Evolutionary conservation across 2,797 vertebrate species (phyloP).

Genomic region (Xiphorhynchus erythropygius): DNA sequence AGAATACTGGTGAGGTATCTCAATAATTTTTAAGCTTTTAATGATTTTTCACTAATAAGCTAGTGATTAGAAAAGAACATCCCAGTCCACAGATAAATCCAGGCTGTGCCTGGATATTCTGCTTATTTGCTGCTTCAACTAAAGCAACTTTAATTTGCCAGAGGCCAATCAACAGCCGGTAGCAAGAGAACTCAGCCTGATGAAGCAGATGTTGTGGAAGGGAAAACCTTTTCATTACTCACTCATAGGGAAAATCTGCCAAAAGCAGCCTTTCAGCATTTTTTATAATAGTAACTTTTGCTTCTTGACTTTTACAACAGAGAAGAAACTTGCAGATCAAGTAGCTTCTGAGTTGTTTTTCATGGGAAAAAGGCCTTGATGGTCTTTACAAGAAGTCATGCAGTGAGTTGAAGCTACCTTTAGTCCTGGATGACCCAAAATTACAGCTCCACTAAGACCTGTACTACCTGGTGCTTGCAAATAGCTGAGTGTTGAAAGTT

Average conservation of each 20-base stretch:
- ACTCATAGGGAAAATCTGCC: conserved; percentile 1
- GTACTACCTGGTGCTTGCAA: neutral
- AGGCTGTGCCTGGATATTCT: neutral
- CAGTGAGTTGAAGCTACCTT: neutral
- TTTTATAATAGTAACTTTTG: neutral
- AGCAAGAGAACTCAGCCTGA: neutral
- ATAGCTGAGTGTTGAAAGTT: neutral
- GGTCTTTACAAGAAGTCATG: neutral
- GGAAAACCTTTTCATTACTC: conserved; percentile 29
- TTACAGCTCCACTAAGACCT: neutral
- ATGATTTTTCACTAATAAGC: conserved; percentile 58
- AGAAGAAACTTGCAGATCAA: neutral
- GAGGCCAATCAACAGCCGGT: neutral
- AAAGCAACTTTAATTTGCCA: conserved; percentile 21
- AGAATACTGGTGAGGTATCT: conserved; percentile 19
- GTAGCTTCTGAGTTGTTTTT: neutral
- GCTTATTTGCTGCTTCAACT: conserved; percentile 8
- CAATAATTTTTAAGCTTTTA: conserved; percentile 40
- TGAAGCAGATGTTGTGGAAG: conserved; percentile 30
- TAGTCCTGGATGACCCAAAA: neutral
- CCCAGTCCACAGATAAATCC: neutral
- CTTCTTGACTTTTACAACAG: neutral
- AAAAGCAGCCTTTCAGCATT: conserved; percentile 7
- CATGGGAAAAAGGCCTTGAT: neutral
- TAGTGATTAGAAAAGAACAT: conserved; percentile 10